Conservation (phyloP, 1,140 invertebrate species). For the Saccostrea cuccullata region DNA sequence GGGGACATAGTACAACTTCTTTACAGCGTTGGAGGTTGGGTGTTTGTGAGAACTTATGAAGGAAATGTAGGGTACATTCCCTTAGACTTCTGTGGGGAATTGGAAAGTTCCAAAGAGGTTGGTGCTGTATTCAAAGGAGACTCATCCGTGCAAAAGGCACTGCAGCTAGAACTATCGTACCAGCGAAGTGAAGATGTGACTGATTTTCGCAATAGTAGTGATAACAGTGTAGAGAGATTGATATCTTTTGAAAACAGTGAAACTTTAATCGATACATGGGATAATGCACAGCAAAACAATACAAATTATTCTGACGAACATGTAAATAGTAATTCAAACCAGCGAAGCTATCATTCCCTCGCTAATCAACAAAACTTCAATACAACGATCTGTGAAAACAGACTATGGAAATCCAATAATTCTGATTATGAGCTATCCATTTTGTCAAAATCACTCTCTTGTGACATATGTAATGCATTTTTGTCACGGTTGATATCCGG, state of each 20-base stretch:
- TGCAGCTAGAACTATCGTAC: neutral
- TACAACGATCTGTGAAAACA: neutral
- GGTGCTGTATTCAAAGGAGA: constrained; percentile 28
- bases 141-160: neutral
- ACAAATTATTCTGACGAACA: neutral
- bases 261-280: neutral
- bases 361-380: neutral
- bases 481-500: constrained; percentile 45
- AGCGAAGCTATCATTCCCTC: neutral
- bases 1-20: constrained; percentile 51
- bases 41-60: constrained; percentile 47
- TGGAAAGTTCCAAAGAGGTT: constrained; percentile 48
- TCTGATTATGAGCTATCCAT: constrained; percentile 2
- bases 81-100: constrained; percentile 34
- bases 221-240: neutral
- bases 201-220: neutral
- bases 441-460: constrained; percentile 30
- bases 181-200: neutral
- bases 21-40: constrained; percentile 51
- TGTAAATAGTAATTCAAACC: neutral
- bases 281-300: neutral
- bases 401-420: neutral
- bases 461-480: constrained; percentile 47
- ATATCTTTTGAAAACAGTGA: neutral
- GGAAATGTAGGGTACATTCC: constrained; percentile 54